Conservation (phyloP, 1,140 invertebrate genomes). For the Cataglyphis hispanica region DNA sequence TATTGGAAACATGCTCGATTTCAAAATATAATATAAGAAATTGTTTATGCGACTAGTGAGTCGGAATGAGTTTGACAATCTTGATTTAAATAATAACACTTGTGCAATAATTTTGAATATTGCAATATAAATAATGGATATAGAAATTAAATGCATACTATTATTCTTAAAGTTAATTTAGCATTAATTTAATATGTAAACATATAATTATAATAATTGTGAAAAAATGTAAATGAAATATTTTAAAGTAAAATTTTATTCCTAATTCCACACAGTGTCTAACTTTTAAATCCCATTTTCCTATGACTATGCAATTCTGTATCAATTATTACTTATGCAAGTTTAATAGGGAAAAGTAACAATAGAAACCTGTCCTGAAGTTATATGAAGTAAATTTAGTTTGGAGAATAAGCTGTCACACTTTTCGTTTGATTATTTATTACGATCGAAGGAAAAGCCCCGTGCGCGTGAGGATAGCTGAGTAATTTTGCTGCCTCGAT, state of each 20-base stretch:
- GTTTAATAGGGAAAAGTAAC: not conserved
- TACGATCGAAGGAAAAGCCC: conserved; percentile 30
- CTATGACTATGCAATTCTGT: not conserved
- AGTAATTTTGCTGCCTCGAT: conserved; percentile 56
- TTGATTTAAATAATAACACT: not conserved
- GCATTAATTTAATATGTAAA: not conserved
- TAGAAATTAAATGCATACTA: not conserved
- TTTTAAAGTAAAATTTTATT: not conserved
- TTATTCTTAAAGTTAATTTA: not conserved
- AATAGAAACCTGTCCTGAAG: not conserved
- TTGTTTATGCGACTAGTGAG: not conserved
- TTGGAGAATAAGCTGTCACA: conserved; percentile 41
- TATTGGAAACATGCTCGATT: not conserved
- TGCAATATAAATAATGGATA: not conserved
- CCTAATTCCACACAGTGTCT: not conserved
- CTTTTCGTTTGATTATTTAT: conserved; percentile 46
- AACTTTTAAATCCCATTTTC: not conserved
- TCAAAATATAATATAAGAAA: not conserved
- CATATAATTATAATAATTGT: not conserved
- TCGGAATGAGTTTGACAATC: not conserved
- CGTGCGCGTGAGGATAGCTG: conserved; percentile 39
- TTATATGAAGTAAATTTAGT: conserved; percentile 40
- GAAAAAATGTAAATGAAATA: not conserved
- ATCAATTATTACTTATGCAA: conserved; percentile 20
- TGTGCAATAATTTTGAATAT: not conserved